Percentiles rank a stretch among this genome's conserved stretches.
Conservation (phyloP, 2,797 vertebrate genomes). For the Galago senegalensis region DNA sequence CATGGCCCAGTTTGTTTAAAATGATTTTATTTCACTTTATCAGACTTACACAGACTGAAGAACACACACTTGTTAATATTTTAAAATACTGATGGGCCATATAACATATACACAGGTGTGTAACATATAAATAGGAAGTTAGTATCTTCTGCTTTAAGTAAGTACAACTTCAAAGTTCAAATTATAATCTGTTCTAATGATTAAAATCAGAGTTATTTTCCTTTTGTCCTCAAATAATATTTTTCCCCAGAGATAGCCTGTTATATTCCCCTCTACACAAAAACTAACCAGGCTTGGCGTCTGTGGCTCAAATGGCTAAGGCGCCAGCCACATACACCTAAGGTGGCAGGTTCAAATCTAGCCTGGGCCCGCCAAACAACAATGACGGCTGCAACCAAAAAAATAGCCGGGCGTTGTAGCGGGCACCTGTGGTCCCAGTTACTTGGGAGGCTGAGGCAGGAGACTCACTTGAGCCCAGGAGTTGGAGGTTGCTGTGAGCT, state of each 20-base stretch:
- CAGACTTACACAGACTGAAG: background rate
- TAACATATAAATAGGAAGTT: background rate
- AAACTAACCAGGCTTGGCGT: background rate
- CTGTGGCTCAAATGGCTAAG: too few species aligned
- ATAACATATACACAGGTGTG: background rate
- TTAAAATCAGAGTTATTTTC: slow-evolving; percentile 43
- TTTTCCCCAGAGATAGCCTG: background rate
- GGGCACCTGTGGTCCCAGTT: too few species aligned
- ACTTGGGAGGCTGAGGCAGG: too few species aligned
- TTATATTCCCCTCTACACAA: background rate
- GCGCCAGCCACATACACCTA: too few species aligned
- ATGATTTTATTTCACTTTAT: background rate
- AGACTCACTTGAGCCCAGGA: too few species aligned
- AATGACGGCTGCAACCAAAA: too few species aligned
- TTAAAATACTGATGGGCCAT: background rate
- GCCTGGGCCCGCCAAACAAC: too few species aligned
- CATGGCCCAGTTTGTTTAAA: background rate
- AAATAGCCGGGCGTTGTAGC: too few species aligned
- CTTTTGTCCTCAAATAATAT: background rate
- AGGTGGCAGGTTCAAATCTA: too few species aligned
- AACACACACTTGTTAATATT: slow-evolving; percentile 6
- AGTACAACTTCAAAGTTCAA: slow-evolving; percentile 9
- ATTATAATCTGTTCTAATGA: background rate
- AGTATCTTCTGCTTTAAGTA: slow-evolving; percentile 28
- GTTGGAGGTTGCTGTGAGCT: too few species aligned